Conservation (phyloP, 2,888 invertebrate genomes). For the Pediacus dermestoides region DNA sequence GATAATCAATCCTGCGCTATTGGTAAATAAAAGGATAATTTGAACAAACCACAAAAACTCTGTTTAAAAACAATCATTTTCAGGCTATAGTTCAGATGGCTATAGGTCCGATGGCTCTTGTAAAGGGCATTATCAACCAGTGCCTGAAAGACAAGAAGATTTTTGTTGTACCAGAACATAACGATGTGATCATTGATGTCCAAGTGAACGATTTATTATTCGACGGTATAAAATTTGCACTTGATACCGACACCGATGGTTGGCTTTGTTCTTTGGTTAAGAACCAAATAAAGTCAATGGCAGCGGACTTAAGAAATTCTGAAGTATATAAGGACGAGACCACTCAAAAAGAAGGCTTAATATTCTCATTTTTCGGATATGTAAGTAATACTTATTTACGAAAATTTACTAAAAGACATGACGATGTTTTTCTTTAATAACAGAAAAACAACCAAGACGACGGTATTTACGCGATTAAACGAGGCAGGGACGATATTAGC, state of each 20-base stretch:
- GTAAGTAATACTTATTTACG: not conserved
- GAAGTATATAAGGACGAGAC: too few species aligned
- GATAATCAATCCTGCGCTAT: constrained; percentile 56
- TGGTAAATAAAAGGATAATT: too few species aligned
- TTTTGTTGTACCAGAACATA: too few species aligned
- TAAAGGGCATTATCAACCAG: too few species aligned
- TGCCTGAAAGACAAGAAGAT: too few species aligned
- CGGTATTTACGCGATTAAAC: constrained; percentile 55
- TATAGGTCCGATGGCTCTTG: too few species aligned
- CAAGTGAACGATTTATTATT: not conserved
- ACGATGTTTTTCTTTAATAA: not conserved
- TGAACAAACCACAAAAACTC: too few species aligned
- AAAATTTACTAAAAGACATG: not conserved
- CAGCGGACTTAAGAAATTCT: too few species aligned
- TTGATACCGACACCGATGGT: not conserved
- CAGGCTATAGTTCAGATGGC: too few species aligned
- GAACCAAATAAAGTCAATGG: too few species aligned
- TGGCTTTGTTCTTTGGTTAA: too few species aligned
- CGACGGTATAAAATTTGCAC: not conserved
- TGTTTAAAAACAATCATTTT: too few species aligned
- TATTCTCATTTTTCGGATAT: not conserved
- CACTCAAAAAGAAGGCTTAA: not conserved
- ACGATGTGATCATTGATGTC: not conserved
- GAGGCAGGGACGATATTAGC: constrained; percentile 52
- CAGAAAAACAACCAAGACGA: constrained; percentile 51